These are phyloP conservation scores for Semnornis frantzii DNA, from an alignment of 2,113 vertebrate species.

Conservation along the genomic window DNA sequence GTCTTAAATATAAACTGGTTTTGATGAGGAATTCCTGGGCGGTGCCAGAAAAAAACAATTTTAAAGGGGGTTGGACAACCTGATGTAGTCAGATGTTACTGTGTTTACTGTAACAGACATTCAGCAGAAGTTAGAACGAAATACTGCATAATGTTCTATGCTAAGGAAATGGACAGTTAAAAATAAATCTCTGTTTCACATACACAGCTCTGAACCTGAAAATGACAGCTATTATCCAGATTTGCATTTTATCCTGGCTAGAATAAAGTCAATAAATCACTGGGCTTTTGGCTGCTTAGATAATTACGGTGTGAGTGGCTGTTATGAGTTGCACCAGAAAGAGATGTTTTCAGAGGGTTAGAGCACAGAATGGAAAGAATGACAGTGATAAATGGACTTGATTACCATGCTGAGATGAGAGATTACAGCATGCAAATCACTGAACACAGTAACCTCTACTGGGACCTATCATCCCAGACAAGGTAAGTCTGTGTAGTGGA, in stretches of 20 bases:
- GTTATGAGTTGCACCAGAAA: constrained; percentile 20
- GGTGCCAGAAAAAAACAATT: background rate
- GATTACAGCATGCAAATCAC: constrained; percentile 51
- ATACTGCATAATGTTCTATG: constrained; percentile 69
- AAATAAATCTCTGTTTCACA: constrained; percentile 79
- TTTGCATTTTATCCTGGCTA: constrained; percentile 80
- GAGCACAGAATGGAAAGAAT: constrained; percentile 37
- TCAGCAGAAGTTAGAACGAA: constrained; percentile 50
- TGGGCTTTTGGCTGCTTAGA: constrained; percentile 63
- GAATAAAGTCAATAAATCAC: constrained; percentile 83
- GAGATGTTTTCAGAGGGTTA: constrained; percentile 36
- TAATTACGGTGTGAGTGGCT: constrained; percentile 76
- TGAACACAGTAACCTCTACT: background rate
- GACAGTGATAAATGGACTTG: constrained; percentile 78
- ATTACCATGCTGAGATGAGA: constrained; percentile 55
- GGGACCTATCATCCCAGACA: background rate
- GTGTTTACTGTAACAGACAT: constrained; percentile 27
- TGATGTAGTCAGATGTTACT: background rate
- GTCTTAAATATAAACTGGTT: background rate
- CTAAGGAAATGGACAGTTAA: constrained; percentile 63
- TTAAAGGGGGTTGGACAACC: background rate
- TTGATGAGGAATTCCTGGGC: background rate
- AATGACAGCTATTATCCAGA: constrained; percentile 82
- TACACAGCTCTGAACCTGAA: constrained; percentile 72
- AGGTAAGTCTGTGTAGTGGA: background rate